These are phyloP conservation scores for Rhinoptilus africanus DNA, from an alignment of 2,113 vertebrate genomes.

Conservation along the genomic window DNA sequence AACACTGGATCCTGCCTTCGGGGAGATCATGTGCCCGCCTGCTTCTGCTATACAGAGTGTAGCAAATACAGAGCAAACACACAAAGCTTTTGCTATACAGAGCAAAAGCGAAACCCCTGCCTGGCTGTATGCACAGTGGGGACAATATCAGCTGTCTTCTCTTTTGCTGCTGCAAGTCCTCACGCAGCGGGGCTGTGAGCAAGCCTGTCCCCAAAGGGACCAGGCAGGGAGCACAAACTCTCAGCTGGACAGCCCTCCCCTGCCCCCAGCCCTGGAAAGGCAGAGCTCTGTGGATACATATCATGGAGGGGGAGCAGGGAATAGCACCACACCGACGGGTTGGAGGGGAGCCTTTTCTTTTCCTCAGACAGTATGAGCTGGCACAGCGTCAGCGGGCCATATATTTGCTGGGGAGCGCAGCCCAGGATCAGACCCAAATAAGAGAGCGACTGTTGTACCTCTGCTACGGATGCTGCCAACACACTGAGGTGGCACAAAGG, in stretches of 20 bases:
- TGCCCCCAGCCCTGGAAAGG: neutral
- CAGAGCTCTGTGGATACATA: neutral
- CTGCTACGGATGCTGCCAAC: neutral
- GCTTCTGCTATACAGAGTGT: neutral
- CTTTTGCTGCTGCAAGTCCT: neutral
- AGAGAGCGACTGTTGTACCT: neutral
- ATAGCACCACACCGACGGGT: neutral
- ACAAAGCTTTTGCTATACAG: neutral
- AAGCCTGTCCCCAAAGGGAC: neutral
- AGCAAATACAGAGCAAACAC: neutral
- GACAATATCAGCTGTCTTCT: neutral
- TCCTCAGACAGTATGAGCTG: neutral
- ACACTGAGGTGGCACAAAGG: neutral
- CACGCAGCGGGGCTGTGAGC: rapidly evolving
- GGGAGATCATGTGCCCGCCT: slow-evolving; percentile 30
- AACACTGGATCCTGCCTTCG: slow-evolving; percentile 37
- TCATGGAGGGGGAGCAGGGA: neutral
- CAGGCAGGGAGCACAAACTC: neutral
- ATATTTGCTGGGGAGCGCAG: neutral
- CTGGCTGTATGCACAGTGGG: neutral
- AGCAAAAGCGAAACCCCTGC: neutral
- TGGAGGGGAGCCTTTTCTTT: neutral
- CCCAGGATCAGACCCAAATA: neutral
- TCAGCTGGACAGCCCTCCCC: neutral
- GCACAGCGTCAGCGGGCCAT: neutral